A percentile compares a stretch with the other conserved stretches of the same genome.
phyloP scores from a whole-genome alignment of 2,888 invertebrate genomes.

The Litoditis marina region DNA sequence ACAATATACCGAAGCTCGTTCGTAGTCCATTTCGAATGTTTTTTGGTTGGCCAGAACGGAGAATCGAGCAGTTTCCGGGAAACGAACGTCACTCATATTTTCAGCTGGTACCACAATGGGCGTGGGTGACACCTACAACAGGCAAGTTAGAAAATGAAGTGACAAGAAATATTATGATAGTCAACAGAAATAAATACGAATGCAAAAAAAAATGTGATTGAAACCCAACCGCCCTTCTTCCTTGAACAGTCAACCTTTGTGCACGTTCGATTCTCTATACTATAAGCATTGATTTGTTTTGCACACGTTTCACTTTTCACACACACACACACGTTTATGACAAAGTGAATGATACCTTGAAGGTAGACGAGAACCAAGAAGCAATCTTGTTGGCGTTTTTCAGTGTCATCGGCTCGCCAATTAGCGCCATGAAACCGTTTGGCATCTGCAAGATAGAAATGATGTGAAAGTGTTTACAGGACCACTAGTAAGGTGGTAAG shows the following conservation, averaged over 20 bases:
- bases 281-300: no score
- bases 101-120: not conserved
- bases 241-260: no score
- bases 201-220: no score
- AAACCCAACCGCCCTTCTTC: no score
- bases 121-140: conserved; percentile 11
- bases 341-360: conserved; percentile 16
- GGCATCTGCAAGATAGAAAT: conserved; percentile 3
- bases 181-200: no score
- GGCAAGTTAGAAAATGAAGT: no score
- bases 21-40: conserved; percentile 34
- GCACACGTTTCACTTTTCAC: no score
- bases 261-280: no score
- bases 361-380: conserved; percentile 32
- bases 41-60: conserved; percentile 22
- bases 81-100: not conserved
- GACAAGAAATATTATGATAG: no score
- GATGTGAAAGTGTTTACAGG: conserved; percentile 1
- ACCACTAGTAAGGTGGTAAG: no score
- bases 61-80: conserved; percentile 12
- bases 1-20: conserved; percentile 28
- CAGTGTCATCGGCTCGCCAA: conserved; percentile 20
- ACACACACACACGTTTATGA: no score
- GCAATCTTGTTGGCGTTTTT: conserved; percentile 24
- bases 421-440: conserved; percentile 16